Percentiles rank a stretch among this genome's conserved stretches.
phyloP scores from a whole-genome alignment of 2,888 invertebrate genomes.

The Cantharis nigra region DNA sequence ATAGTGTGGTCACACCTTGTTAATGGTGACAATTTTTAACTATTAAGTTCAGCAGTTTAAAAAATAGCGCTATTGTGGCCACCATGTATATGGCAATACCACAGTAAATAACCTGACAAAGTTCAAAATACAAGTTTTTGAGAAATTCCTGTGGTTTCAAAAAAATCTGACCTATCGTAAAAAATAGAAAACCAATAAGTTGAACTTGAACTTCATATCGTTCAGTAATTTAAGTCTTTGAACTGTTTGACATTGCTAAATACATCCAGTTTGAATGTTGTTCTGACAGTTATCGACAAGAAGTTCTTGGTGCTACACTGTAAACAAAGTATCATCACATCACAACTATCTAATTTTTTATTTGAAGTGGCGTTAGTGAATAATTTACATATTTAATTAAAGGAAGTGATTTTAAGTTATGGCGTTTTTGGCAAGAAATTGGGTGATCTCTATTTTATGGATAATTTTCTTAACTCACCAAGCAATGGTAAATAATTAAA shows the following conservation, averaged over 20 bases:
- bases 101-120: not conserved
- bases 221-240: constrained; percentile 26
- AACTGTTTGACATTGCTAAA: constrained; percentile 30
- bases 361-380: not conserved
- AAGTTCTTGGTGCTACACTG: constrained; percentile 34
- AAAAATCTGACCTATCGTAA: not conserved
- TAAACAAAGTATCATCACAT: constrained; percentile 13
- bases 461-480: not conserved
- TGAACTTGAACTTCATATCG: constrained; percentile 2
- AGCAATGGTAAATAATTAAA: not conserved
- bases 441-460: not conserved
- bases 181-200: not conserved
- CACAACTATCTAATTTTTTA: not conserved
- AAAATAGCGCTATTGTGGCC: not conserved
- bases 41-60: not conserved
- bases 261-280: constrained; percentile 34
- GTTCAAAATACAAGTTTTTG: not conserved
- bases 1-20: too few relatives aligned
- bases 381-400: not conserved
- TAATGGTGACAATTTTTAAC: not conserved
- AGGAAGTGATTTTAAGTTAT: not conserved
- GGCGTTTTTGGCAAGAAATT: not conserved
- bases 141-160: not conserved
- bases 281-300: constrained; percentile 38
- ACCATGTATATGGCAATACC: not conserved